Evolutionary conservation across 1,140 invertebrate species (phyloP).

Genomic region (Bombus sibiricus): DNA sequence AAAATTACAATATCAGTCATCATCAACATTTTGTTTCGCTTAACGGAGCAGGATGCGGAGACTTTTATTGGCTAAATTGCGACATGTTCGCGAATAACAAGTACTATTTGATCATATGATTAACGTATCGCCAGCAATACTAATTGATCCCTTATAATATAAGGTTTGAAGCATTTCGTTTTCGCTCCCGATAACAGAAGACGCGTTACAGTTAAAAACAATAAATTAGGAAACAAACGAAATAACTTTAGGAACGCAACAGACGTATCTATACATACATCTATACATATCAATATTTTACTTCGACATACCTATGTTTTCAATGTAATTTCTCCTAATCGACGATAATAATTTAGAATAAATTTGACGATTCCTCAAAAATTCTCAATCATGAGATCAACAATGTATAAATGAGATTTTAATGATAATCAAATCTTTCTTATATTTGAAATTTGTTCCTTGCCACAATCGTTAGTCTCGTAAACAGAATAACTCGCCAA

Average conservation of each 20-base stretch:
- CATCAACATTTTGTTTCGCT: fast-evolving
- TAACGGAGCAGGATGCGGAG: neutral
- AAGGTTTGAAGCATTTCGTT: neutral
- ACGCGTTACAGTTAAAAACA: too few species aligned
- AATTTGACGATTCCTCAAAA: neutral
- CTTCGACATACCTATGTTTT: fast-evolving
- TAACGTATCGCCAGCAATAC: neutral
- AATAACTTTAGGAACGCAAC: neutral
- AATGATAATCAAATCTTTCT: too few species aligned
- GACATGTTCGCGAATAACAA: fast-evolving
- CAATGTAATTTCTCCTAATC: neutral
- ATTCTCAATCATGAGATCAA: neutral
- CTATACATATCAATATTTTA: neutral
- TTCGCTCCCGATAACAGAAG: neutral
- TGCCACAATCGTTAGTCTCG: neutral
- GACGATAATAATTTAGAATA: neutral
- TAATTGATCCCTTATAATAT: neutral
- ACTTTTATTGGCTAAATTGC: neutral
- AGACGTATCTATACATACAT: neutral
- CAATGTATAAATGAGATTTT: too few species aligned
- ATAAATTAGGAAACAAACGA: neutral
- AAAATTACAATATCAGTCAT: neutral
- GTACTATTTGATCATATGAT: neutral
- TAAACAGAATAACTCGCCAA: fast-evolving
- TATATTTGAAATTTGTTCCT: too few species aligned